These are phyloP conservation scores for Erebia ligea DNA, from an alignment of 2,888 invertebrate species.

Conservation along the genomic window DNA sequence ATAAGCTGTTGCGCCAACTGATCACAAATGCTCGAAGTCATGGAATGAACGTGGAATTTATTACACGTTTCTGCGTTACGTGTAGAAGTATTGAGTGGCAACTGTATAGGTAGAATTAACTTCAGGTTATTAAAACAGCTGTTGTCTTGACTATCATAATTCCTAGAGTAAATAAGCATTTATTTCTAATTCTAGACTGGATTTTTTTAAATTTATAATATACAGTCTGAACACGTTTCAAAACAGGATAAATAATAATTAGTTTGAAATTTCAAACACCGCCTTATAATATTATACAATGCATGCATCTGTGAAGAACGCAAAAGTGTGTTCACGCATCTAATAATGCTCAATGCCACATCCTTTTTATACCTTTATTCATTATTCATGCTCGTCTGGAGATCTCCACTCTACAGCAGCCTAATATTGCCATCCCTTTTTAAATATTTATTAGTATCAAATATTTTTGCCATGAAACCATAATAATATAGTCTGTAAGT, in stretches of 20 bases:
- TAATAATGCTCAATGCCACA: slow-evolving; percentile 26
- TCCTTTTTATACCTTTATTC: slow-evolving; percentile 19
- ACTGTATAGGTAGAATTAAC: no score
- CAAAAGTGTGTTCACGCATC: slow-evolving; percentile 27
- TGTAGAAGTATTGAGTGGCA: no score
- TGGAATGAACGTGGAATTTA: no score
- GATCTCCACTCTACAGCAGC: not conserved
- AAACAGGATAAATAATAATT: not conserved
- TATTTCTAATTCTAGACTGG: no score
- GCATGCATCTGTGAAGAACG: not conserved
- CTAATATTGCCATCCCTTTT: not conserved
- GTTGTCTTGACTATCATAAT: no score
- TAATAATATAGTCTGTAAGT: not conserved
- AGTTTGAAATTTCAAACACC: not conserved
- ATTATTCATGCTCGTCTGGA: slow-evolving; percentile 31
- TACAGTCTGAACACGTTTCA: not conserved
- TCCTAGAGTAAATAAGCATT: no score
- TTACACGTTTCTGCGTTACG: no score
- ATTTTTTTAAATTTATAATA: not conserved
- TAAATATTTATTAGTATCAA: not conserved
- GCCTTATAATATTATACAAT: not conserved
- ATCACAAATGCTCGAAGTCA: no score
- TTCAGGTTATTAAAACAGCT: no score
- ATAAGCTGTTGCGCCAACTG: no score
- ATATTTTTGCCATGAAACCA: not conserved